A percentile compares a stretch with the other conserved stretches of the same genome.
Conservation (phyloP, 2,797 vertebrate species). For the Hyperoplus lanceolatus region DNA sequence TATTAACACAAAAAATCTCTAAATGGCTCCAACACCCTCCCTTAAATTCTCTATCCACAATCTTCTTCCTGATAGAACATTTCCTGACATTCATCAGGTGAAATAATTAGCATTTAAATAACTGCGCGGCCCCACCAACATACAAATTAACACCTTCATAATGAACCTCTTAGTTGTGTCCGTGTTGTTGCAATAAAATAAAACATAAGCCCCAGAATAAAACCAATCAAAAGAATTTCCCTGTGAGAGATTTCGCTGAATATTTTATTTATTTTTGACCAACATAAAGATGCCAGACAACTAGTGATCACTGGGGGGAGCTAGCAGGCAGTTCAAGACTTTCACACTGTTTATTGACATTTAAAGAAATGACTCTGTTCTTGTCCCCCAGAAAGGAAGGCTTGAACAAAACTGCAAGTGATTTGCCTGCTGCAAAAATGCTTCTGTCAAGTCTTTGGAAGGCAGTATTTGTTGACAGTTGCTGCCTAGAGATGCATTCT, state of each 20-base stretch:
- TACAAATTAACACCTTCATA: not conserved
- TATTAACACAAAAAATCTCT: no score
- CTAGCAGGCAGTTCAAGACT: slow-evolving; percentile 70
- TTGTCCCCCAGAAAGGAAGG: not conserved
- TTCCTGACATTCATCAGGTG: slow-evolving; percentile 1
- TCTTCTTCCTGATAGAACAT: not conserved
- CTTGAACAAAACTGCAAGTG: slow-evolving; percentile 16
- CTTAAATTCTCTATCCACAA: not conserved
- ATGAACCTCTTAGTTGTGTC: slow-evolving; percentile 17
- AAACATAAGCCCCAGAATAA: not conserved
- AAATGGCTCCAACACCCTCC: not conserved
- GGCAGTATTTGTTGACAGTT: slow-evolving; percentile 42
- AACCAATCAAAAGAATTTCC: not conserved
- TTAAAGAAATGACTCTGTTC: slow-evolving; percentile 45
- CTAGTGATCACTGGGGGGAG: slow-evolving; percentile 80
- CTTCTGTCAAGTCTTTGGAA: slow-evolving; percentile 23
- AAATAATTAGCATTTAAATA: not conserved
- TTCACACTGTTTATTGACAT: slow-evolving; percentile 37
- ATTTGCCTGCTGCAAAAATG: slow-evolving; percentile 18
- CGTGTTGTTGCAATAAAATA: slow-evolving; percentile 7
- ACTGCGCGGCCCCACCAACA: not conserved
- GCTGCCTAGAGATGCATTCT: slow-evolving; percentile 23
- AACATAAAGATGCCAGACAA: slow-evolving; percentile 53
- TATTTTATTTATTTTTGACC: slow-evolving; percentile 19
- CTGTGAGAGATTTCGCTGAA: slow-evolving; percentile 3